Evolutionary conservation across 2,888 invertebrate genomes (phyloP), one percentile per base, ranked within the genome.

Genomic region (Pseudolycoriella hygida): DNA sequence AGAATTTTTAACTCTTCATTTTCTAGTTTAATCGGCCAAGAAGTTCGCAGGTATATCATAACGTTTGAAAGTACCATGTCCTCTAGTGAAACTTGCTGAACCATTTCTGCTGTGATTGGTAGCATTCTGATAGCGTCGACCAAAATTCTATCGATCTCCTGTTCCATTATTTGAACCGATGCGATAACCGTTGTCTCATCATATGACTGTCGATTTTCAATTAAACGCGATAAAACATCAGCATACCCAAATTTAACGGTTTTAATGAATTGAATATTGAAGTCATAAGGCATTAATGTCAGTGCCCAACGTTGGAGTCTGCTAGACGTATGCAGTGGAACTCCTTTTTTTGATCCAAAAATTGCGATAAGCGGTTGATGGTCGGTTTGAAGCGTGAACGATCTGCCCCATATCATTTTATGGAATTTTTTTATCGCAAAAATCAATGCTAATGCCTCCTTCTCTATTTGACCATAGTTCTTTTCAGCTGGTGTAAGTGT

Each of bases 301-400:
- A 52, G 42, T 17, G 60, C 59, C 53, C 55, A 62, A 37, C 55
- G 48, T 50, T 54, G 58, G 48, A 57, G 52, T 20, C 53, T 50
- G 19, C 15, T 44, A 12, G 39, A 37, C 14, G 44, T 20, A n/a
- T 37, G 25, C 6, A 37, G n/a, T 32, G 52, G 58, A 49, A 51
- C 58, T n/a, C 50, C 54, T 20, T 48, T 48, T 51, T 54, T 55
- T 3, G 46, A 44, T 1, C 54, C 53, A 39, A 66, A 59, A 32
- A 67, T 58, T 5, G 52, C 49, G 3, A 52, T 50, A 5, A 67
- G 48, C 2, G 67, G 64, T 46, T 61, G 54, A 47, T 64, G 59
- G 49, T 65, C 64, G 0, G 62, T 65, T 11, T 25, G 25, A 20
- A 41, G 14, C 3, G 30, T 41, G 14, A 41, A 41, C 18, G 31